Conservation (phyloP, 2,113 vertebrate genomes). For the Megaceryle maxima region DNA sequence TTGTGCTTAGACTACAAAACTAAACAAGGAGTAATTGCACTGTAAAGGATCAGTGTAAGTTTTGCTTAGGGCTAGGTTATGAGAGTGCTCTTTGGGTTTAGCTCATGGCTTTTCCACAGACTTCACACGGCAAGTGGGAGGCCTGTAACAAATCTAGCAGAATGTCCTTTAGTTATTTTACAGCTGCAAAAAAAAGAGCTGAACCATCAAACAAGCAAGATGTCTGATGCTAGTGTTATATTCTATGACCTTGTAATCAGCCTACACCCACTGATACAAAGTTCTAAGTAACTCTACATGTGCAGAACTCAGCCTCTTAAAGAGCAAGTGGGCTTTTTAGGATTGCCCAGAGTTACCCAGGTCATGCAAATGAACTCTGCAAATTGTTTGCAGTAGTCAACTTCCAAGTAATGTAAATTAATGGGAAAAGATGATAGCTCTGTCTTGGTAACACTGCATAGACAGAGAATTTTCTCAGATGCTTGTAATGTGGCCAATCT, state of each 20-base stretch:
- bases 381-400: not conserved
- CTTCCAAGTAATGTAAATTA: not conserved
- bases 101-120: not conserved
- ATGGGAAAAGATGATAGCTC: not conserved
- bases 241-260: not conserved
- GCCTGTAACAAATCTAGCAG: not conserved
- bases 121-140: not conserved
- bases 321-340: not conserved
- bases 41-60: not conserved
- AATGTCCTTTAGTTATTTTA: not conserved
- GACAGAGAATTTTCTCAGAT: not conserved
- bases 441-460: not conserved
- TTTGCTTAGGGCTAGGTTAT: not conserved
- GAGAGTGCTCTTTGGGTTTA: not conserved
- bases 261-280: not conserved
- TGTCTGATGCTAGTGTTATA: not conserved
- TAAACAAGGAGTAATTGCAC: conserved; percentile 25
- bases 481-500: not conserved
- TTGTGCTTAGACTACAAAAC: not conserved
- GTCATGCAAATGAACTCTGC: not conserved
- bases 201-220: not conserved
- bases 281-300: fast-evolving
- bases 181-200: not conserved
- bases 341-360: not conserved
- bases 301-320: not conserved